Conservation (phyloP, 2,888 invertebrate genomes). For the Agriopis aurantiaria region DNA sequence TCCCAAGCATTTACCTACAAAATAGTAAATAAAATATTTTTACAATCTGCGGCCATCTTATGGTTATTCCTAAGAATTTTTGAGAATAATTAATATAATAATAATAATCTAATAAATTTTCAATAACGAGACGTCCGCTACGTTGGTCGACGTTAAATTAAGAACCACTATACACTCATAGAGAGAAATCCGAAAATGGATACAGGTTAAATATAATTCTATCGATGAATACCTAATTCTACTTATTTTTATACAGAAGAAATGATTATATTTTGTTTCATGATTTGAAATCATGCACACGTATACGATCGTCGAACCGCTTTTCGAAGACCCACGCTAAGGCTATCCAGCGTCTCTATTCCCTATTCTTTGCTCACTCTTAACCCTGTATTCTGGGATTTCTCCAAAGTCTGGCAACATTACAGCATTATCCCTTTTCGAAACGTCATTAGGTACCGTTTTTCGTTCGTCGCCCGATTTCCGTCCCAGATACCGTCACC, state of each 20-base stretch:
- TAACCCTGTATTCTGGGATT: conserved; percentile 76
- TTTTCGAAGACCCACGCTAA: conserved; percentile 79
- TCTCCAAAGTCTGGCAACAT: conserved; percentile 54
- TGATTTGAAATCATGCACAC: conserved; percentile 84
- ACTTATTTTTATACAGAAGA: conserved; percentile 82
- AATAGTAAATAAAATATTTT: conserved; percentile 83
- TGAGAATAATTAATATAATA: conserved; percentile 72
- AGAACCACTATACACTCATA: conserved; percentile 86
- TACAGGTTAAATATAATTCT: conserved; percentile 85
- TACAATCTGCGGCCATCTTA: conserved; percentile 85
- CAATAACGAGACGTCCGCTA: conserved; percentile 85
- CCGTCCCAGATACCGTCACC: conserved; percentile 46
- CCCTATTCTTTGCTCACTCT: conserved; percentile 62
- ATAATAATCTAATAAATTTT: conserved; percentile 85
- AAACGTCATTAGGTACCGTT: conserved; percentile 54
- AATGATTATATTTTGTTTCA: conserved; percentile 76
- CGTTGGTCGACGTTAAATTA: conserved; percentile 86
- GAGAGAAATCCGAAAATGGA: conserved; percentile 86
- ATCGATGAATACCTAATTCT: conserved; percentile 83
- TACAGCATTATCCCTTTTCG: conserved; percentile 56
- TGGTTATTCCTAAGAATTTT: conserved; percentile 82
- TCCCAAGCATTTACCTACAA: conserved; percentile 78
- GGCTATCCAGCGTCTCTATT: conserved; percentile 66
- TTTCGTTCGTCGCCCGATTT: conserved; percentile 53
- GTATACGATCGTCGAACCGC: conserved; percentile 84